Percentiles rank a stretch among this genome's conserved stretches.
Conservation (phyloP, 2,797 vertebrate genomes). For the Epinephelus awoara region DNA sequence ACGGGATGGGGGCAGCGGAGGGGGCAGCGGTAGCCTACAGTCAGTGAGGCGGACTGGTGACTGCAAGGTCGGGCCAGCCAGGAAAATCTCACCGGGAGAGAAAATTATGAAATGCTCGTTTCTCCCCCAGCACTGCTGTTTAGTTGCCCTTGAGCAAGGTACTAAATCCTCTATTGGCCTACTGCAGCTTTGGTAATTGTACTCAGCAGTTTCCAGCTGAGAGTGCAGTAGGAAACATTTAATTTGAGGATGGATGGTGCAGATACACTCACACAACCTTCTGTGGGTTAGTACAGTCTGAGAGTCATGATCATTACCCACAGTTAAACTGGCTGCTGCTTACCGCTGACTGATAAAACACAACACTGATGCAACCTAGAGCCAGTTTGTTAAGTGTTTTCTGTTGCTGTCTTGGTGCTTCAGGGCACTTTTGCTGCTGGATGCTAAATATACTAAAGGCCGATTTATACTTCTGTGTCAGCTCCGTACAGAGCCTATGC, state of each 20-base stretch:
- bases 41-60: slow-evolving; percentile 4
- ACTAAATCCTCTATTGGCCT: slow-evolving; percentile 9
- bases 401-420: too few relatives aligned
- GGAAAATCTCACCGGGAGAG: slow-evolving; percentile 1
- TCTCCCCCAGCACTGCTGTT: not conserved
- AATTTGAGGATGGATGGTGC: not conserved
- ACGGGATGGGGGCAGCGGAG: not conserved
- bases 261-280: not conserved
- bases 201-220: slow-evolving; percentile 16
- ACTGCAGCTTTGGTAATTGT: slow-evolving; percentile 30
- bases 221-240: slow-evolving; percentile 19
- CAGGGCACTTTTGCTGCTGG: too few relatives aligned
- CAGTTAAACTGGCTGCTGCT: not conserved
- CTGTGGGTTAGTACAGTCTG: not conserved
- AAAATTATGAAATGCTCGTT: slow-evolving; percentile 6
- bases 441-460: too few relatives aligned
- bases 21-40: slow-evolving; percentile 1
- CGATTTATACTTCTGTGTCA: too few relatives aligned
- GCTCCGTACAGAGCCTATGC: too few relatives aligned
- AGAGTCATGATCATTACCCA: not conserved
- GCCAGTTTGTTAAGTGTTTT: not conserved
- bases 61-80: slow-evolving; percentile 9
- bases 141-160: slow-evolving; percentile 26
- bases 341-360: not conserved
- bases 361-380: not conserved